Evolutionary conservation across 2,113 vertebrate genomes (phyloP).

Genomic region (Oreotragus oreotragus): DNA sequence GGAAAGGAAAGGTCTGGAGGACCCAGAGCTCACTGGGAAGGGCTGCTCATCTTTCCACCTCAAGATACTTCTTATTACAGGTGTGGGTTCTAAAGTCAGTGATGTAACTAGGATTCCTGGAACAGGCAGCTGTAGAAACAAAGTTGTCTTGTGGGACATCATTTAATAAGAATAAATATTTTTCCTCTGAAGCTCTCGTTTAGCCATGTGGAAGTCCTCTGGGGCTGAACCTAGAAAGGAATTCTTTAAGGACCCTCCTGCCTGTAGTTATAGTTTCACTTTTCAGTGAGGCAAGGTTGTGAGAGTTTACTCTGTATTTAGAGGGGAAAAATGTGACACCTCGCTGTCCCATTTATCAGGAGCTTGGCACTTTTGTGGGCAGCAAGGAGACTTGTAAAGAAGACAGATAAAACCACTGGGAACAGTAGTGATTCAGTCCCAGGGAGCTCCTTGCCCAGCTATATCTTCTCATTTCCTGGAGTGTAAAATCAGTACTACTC

Average conservation of each 20-base stretch:
- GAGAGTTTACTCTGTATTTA: conserved; percentile 58
- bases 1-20: neutral
- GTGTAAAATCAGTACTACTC: conserved; percentile 2
- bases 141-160: conserved; percentile 33
- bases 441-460: neutral
- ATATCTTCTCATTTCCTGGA: conserved; percentile 46
- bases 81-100: neutral
- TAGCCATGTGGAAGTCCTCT: neutral
- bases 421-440: conserved; percentile 55
- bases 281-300: conserved; percentile 48
- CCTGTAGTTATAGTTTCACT: conserved; percentile 51
- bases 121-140: neutral
- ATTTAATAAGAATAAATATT: conserved; percentile 21
- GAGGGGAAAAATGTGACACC: conserved; percentile 61
- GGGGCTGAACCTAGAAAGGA: conserved; percentile 2
- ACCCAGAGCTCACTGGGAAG: neutral
- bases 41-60: neutral
- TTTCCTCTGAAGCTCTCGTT: neutral
- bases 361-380: conserved; percentile 66
- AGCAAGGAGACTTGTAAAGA: conserved; percentile 61
- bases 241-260: conserved; percentile 33
- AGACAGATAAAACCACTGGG: conserved; percentile 65
- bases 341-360: conserved; percentile 58
- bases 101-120: neutral
- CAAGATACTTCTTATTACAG: neutral